phyloP scores from a whole-genome alignment of 2,888 invertebrate genomes.

The Caenorhabditis sp. region DNA sequence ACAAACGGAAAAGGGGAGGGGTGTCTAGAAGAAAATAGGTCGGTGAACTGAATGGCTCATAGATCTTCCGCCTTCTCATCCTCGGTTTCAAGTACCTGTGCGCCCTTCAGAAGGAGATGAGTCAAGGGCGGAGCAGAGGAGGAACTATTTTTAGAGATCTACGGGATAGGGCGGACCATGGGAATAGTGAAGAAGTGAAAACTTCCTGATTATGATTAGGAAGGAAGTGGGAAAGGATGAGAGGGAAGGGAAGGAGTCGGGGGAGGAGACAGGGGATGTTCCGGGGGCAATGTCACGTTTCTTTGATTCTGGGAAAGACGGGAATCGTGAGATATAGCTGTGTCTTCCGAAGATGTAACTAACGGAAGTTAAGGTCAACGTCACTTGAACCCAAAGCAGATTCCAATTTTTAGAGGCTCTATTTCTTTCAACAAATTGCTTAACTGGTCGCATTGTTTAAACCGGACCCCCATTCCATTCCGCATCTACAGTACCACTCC shows the following conservation, averaged over 20 bases:
- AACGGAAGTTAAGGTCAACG: too few relatives aligned
- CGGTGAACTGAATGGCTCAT: constrained; percentile 9
- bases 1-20: too few relatives aligned
- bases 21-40: background rate
- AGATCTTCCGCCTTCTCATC: too few relatives aligned
- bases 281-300: constrained; percentile 4
- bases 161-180: background rate
- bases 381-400: too few relatives aligned
- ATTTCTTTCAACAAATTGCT: too few relatives aligned
- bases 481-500: too few relatives aligned
- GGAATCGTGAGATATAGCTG: too few relatives aligned
- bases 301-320: background rate
- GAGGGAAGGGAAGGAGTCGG: background rate
- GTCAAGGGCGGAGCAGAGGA: background rate
- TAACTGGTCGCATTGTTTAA: too few relatives aligned
- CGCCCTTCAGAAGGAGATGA: background rate
- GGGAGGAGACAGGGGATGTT: background rate
- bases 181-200: background rate
- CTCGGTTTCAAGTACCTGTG: constrained; percentile 1
- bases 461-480: too few relatives aligned
- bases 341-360: too few relatives aligned
- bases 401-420: too few relatives aligned
- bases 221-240: background rate
- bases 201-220: constrained; percentile 11
- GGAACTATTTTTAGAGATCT: constrained; percentile 8